Percentiles rank a stretch among this genome's conserved stretches.
Conservation (phyloP, 1,140 invertebrate species). For the Mya arenaria region DNA sequence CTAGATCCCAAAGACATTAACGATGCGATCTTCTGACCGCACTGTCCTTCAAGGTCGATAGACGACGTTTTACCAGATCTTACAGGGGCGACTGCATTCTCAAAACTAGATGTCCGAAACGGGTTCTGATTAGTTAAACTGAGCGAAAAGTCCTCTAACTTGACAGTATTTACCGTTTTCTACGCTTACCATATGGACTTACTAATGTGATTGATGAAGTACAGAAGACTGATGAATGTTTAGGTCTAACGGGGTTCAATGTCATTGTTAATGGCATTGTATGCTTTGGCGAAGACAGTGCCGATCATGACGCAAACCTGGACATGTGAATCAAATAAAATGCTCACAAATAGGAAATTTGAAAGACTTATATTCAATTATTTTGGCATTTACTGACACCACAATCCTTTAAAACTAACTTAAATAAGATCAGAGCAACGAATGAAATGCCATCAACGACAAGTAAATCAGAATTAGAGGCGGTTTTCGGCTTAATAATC, state of each 20-base stretch:
- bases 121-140: not conserved
- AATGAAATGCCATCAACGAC: not conserved
- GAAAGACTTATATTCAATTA: not conserved
- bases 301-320: not conserved
- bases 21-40: not conserved
- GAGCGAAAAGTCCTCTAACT: not conserved
- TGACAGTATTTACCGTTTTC: not conserved
- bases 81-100: not conserved
- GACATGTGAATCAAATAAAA: not conserved
- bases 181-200: not conserved
- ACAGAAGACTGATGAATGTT: not conserved
- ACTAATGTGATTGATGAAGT: not conserved
- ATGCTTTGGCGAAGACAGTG: not conserved
- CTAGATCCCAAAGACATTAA: conserved; percentile 7
- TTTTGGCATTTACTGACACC: not conserved
- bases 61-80: not conserved
- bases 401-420: not conserved
- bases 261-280: not conserved
- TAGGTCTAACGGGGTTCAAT: not conserved
- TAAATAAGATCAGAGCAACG: not conserved
- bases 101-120: not conserved
- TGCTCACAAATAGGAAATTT: not conserved
- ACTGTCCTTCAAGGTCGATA: not conserved
- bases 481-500: conserved; percentile 74
- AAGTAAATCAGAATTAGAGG: conserved; percentile 45